Evolutionary conservation across 2,797 vertebrate genomes (phyloP).

Genomic region (Paratrypauchen microcephalus): DNA sequence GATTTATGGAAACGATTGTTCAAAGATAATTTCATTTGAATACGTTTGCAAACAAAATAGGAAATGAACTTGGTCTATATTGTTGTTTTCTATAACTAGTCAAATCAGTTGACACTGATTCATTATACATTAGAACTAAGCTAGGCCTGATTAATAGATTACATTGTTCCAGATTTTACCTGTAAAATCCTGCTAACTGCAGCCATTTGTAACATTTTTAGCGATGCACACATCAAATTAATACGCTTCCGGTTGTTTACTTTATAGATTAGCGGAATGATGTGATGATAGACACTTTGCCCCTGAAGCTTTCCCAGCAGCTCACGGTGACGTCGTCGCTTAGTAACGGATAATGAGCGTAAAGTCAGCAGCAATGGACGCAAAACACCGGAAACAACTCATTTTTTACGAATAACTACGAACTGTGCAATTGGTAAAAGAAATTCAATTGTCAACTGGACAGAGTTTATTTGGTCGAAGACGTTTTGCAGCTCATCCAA

Average conservation of each 20-base stretch:
- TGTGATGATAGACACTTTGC: conserved; percentile 3
- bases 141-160: too few relatives aligned
- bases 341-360: conserved; percentile 1
- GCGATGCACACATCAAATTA: not conserved
- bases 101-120: not conserved
- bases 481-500: too few relatives aligned
- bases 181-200: not conserved
- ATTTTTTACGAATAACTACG: too few relatives aligned
- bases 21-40: too few relatives aligned
- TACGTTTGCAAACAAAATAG: too few relatives aligned
- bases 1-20: too few relatives aligned
- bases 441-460: too few relatives aligned
- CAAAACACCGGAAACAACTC: conserved; percentile 4
- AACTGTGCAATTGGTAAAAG: too few relatives aligned
- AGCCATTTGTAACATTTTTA: not conserved
- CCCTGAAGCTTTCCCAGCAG: conserved; percentile 27
- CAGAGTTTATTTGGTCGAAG: too few relatives aligned
- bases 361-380: conserved; percentile 12
- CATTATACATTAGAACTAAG: too few relatives aligned
- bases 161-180: not conserved
- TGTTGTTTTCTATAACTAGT: not conserved
- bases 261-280: not conserved
- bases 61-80: not conserved
- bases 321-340: conserved; percentile 62
- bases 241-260: not conserved